phyloP scores from a whole-genome alignment of 2,113 vertebrate species.

The Callocephalon fimbriatum region DNA sequence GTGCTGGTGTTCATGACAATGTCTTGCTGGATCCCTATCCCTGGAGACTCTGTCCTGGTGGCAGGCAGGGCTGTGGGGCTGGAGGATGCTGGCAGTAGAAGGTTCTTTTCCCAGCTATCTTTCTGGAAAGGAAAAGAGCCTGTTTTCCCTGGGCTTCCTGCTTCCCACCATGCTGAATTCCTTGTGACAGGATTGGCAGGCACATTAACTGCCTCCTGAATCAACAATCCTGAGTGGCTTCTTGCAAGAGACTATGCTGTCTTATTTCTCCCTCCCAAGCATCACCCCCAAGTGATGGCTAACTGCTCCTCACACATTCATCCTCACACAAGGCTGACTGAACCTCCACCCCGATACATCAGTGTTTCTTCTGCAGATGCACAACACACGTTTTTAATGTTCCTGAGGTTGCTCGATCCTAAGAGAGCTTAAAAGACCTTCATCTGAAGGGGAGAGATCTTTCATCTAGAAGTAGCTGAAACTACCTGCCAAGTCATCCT shows the following conservation, averaged over 20 bases:
- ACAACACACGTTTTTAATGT: neutral
- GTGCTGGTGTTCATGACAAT: neutral
- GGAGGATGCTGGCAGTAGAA: neutral
- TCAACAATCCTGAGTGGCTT: neutral
- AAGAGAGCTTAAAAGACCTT: neutral
- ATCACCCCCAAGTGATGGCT: fast-evolving
- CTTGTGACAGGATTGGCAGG: neutral
- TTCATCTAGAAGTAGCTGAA: neutral
- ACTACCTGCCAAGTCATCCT: neutral
- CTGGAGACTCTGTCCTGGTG: fast-evolving
- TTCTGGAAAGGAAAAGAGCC: neutral
- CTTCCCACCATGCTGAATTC: neutral
- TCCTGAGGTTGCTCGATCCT: neutral
- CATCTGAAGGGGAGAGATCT: neutral
- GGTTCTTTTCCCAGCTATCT: neutral
- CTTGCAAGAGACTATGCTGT: neutral
- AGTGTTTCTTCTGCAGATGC: neutral
- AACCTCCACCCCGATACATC: neutral
- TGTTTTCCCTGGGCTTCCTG: neutral
- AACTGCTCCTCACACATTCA: fast-evolving
- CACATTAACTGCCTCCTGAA: neutral
- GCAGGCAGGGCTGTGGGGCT: neutral
- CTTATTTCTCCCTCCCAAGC: neutral
- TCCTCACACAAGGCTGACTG: neutral
- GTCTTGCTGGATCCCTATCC: neutral